Evolutionary conservation across 2,113 vertebrate genomes (phyloP).

Genomic region (Actenoides lindsayi): DNA sequence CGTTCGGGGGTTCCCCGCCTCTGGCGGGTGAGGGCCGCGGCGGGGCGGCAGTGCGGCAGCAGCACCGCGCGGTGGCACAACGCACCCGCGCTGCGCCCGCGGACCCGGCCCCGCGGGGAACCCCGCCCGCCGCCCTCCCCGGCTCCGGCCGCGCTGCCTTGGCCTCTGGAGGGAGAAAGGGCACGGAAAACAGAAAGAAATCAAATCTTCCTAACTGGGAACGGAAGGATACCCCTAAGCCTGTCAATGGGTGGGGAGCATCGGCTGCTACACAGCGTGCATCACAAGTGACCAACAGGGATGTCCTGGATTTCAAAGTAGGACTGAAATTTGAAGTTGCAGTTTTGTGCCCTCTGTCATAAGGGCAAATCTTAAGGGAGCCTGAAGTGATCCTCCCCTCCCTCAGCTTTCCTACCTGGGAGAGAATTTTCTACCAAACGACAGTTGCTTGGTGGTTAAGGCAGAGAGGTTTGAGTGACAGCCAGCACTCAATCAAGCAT

Average conservation of each 20-base stretch:
- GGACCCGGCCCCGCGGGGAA: no score
- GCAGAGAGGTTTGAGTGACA: not conserved
- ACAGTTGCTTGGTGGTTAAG: not conserved
- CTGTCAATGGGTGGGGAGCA: not conserved
- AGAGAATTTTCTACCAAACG: not conserved
- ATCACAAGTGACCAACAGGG: not conserved
- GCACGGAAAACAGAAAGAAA: not conserved
- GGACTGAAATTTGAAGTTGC: not conserved
- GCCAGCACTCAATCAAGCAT: not conserved
- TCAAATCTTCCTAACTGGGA: not conserved
- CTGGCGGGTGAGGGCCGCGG: not conserved
- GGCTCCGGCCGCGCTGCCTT: not conserved
- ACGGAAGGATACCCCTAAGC: not conserved
- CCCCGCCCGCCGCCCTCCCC: not conserved
- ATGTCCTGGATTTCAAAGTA: not conserved
- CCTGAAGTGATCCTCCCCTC: not conserved
- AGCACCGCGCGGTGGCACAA: conserved; percentile 46
- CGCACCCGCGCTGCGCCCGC: no score
- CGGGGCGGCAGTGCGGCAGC: not conserved
- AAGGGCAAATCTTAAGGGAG: not conserved
- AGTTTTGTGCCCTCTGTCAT: not conserved
- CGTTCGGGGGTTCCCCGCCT: rapidly evolving
- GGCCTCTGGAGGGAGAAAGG: not conserved
- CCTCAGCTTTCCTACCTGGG: not conserved
- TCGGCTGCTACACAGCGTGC: rapidly evolving